Percentiles rank a stretch among this genome's conserved stretches.
Conservation (phyloP, 2,888 invertebrate genomes). For the Noctua fimbriata region DNA sequence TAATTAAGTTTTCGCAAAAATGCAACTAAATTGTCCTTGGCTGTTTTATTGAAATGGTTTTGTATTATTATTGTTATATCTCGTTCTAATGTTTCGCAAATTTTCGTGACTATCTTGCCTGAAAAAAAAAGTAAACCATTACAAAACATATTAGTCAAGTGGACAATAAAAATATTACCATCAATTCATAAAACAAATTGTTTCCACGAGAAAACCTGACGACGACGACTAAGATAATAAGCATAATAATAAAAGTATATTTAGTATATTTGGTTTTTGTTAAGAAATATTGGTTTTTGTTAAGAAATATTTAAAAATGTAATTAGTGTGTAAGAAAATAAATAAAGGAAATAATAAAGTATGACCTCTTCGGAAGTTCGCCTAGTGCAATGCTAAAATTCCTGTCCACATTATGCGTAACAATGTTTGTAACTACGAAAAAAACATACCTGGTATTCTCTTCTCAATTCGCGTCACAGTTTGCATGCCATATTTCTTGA, state of each 20-base stretch:
- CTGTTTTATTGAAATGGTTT: slow-evolving; percentile 68
- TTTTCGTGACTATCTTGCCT: slow-evolving; percentile 72
- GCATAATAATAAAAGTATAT: background rate
- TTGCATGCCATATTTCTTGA: slow-evolving; percentile 78
- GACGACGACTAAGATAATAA: background rate
- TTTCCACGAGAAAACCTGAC: background rate
- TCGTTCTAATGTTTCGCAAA: slow-evolving; percentile 75
- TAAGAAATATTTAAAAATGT: too few species aligned
- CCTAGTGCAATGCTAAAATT: background rate
- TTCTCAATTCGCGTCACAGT: slow-evolving; percentile 65
- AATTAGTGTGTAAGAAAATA: too few species aligned
- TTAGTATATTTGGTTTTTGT: too few species aligned
- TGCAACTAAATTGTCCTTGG: slow-evolving; percentile 77
- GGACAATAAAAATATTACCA: background rate
- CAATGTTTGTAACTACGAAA: background rate
- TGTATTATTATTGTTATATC: slow-evolving; percentile 72
- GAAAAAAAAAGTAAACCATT: slow-evolving; percentile 63
- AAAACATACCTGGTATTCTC: slow-evolving; percentile 76
- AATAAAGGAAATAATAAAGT: too few species aligned
- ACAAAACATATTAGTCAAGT: background rate
- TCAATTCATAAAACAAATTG: background rate
- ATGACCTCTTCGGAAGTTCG: background rate
- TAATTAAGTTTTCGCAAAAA: slow-evolving; percentile 72
- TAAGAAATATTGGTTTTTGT: too few species aligned
- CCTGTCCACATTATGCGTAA: background rate